These are phyloP conservation scores for Pimephales promelas DNA, from an alignment of 2,113 vertebrate species.

Conservation along the genomic window DNA sequence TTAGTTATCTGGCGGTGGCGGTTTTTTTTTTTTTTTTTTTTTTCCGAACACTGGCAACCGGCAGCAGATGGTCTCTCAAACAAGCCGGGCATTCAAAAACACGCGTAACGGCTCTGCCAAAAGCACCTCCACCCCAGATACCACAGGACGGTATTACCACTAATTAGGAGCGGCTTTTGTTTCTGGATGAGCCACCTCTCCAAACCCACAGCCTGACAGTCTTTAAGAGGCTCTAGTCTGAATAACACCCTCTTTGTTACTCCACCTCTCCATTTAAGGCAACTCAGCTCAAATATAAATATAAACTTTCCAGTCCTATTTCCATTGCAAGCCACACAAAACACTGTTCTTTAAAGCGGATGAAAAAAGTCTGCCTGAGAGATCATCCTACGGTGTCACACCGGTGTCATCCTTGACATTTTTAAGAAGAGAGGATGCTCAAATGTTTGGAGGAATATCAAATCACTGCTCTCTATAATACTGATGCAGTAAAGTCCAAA, in stretches of 20 bases:
- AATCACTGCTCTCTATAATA: conserved; percentile 38
- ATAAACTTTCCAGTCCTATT: conserved; percentile 42
- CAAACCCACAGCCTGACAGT: conserved; percentile 44
- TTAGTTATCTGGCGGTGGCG: conserved; percentile 60
- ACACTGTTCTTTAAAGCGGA: conserved; percentile 11
- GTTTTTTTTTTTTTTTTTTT: conserved; percentile 31
- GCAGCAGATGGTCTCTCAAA: conserved; percentile 51
- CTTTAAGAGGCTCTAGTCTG: conserved; percentile 55
- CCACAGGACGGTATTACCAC: conserved; percentile 71
- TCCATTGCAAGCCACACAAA: conserved; percentile 29
- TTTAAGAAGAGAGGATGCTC: background rate
- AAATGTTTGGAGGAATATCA: background rate
- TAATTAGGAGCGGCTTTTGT: conserved; percentile 73
- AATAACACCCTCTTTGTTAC: conserved; percentile 48
- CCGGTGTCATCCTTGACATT: background rate
- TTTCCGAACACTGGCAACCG: conserved; percentile 58
- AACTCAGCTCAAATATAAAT: conserved; percentile 47
- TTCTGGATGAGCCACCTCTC: conserved; percentile 61
- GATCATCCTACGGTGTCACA: conserved; percentile 18
- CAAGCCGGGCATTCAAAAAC: conserved; percentile 64
- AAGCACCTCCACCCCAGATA: conserved; percentile 70
- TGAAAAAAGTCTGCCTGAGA: background rate
- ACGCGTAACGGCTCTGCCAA: conserved; percentile 58
- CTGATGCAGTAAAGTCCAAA: conserved; percentile 53
- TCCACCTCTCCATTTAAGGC: conserved; percentile 39